Conservation (phyloP, 1,140 invertebrate species). For the Gryon sp. region DNA sequence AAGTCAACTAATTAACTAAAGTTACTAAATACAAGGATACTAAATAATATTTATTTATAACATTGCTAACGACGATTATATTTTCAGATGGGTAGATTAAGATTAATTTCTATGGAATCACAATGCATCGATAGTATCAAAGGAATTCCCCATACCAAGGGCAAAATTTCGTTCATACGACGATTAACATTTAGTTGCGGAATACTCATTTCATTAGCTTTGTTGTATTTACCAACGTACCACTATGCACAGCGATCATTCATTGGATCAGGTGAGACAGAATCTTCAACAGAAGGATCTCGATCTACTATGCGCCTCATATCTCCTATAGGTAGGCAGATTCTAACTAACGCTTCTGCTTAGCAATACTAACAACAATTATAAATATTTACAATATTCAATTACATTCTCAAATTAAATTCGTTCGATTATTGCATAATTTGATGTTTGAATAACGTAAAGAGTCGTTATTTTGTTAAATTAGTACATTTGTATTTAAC, state of each 20-base stretch:
- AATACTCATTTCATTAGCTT: constrained; percentile 70
- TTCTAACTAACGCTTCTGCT: constrained; percentile 59
- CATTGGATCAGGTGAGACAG: constrained; percentile 75
- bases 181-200: constrained; percentile 73
- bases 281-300: constrained; percentile 65
- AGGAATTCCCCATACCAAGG: constrained; percentile 59
- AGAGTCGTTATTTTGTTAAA: no score
- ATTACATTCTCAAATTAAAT: no score
- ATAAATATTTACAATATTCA: background rate
- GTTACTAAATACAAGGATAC: no score
- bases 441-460: no score
- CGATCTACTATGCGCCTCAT: constrained; percentile 66
- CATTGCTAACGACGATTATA: no score
- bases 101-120: constrained; percentile 47
- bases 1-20: no score
- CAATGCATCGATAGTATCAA: constrained; percentile 53
- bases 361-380: background rate
- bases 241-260: constrained; percentile 75
- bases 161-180: constrained; percentile 72
- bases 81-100: constrained; percentile 53
- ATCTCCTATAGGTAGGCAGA: constrained; percentile 74
- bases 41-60: constrained; percentile 8
- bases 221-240: constrained; percentile 77
- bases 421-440: no score
- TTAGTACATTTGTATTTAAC: no score